A percentile compares a stretch with the other conserved stretches of the same genome.
These are phyloP conservation scores for Trichonephila clavata DNA, from an alignment of 1,140 invertebrate species.

Conservation along the genomic window DNA sequence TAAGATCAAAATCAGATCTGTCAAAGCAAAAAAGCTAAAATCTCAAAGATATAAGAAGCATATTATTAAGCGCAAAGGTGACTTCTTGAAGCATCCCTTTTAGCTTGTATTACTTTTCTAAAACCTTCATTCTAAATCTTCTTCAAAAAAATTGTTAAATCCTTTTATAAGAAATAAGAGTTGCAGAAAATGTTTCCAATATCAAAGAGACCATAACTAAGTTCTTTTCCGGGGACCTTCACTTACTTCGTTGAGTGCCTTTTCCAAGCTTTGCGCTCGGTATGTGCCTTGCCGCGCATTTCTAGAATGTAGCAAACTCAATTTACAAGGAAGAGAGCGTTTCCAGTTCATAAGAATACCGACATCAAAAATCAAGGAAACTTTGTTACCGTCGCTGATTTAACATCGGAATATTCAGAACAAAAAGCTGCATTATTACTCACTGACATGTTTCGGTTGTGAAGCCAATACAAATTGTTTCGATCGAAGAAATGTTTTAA, in stretches of 20 bases:
- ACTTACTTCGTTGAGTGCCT: conserved; percentile 1
- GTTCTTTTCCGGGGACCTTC: background rate
- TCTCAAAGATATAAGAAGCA: background rate
- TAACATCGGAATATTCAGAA: background rate
- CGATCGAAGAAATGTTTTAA: no score
- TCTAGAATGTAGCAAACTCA: background rate
- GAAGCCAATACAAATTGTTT: background rate
- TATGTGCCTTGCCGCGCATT: background rate
- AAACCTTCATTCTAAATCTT: background rate
- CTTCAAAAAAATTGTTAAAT: background rate
- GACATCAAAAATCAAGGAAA: conserved; percentile 11
- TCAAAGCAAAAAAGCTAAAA: background rate
- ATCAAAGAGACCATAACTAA: conserved; percentile 22
- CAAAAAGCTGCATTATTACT: background rate
- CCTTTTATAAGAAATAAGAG: conserved; percentile 10
- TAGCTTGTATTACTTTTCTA: background rate
- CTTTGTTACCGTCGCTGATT: conserved; percentile 15
- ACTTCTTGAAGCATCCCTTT: background rate
- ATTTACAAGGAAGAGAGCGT: background rate
- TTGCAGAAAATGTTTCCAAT: conserved; percentile 14
- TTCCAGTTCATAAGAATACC: background rate
- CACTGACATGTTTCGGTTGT: background rate
- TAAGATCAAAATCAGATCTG: background rate
- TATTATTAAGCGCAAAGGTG: conserved; percentile 3
- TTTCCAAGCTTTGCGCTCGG: background rate